Conservation (phyloP, 2,888 invertebrate species). For the Uloborus plumipes region DNA sequence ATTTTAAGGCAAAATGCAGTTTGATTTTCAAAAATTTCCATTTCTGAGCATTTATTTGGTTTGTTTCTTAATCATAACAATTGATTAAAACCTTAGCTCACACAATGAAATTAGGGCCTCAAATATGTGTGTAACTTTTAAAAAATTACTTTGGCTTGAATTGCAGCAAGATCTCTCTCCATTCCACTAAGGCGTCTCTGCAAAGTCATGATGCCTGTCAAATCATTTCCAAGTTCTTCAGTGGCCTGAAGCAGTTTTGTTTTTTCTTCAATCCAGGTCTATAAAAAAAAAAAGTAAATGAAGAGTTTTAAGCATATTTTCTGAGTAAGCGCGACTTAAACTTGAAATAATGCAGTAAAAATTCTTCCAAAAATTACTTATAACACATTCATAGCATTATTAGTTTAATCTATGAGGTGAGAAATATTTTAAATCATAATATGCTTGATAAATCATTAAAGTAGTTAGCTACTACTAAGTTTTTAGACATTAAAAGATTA, state of each 20-base stretch:
- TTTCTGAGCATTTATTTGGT: too few species aligned
- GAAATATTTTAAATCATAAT: too few species aligned
- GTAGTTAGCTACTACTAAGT: too few species aligned
- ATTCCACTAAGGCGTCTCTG: slow-evolving; percentile 96
- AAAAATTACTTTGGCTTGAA: slow-evolving; percentile 85
- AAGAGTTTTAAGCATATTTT: too few species aligned
- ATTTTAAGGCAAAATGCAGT: too few species aligned
- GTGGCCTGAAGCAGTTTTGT: slow-evolving; percentile 97
- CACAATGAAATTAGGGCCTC: background rate
- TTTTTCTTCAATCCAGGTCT: slow-evolving; percentile 98
- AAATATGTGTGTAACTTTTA: background rate
- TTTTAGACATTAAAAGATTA: too few species aligned
- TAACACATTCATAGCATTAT: too few species aligned
- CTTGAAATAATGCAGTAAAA: background rate
- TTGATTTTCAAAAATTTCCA: too few species aligned
- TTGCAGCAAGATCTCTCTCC: slow-evolving; percentile 98
- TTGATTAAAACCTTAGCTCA: too few species aligned
- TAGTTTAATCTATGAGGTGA: too few species aligned
- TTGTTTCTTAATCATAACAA: too few species aligned
- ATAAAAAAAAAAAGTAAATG: slow-evolving; percentile 14
- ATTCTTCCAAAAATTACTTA: background rate
- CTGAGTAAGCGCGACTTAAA: background rate
- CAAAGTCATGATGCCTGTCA: slow-evolving; percentile 92
- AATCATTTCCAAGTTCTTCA: slow-evolving; percentile 97
- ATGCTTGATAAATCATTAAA: too few species aligned